A percentile compares a stretch with the other conserved stretches of the same genome.
Conservation (phyloP, 2,113 vertebrate species). For the Aleadryas rufinucha region DNA sequence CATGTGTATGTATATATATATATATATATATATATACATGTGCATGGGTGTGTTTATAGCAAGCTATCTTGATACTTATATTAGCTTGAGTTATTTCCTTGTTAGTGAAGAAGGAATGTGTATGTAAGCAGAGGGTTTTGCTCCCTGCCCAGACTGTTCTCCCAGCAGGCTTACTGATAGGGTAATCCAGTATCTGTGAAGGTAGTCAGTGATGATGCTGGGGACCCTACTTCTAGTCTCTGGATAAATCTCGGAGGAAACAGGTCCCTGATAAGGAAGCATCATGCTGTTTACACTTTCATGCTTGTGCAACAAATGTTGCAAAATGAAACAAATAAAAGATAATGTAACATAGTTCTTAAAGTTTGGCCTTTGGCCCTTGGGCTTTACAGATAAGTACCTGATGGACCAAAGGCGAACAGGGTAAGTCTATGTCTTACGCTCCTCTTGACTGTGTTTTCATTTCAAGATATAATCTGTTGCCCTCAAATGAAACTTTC, state of each 20-base stretch:
- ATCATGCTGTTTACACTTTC: neutral
- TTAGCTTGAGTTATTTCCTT: neutral
- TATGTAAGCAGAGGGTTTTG: neutral
- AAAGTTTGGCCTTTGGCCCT: neutral
- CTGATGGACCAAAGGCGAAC: neutral
- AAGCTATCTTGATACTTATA: neutral
- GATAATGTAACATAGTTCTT: neutral
- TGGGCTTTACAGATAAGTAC: neutral
- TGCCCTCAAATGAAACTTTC: neutral
- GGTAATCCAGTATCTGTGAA: neutral
- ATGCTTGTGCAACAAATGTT: neutral
- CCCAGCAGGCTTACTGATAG: neutral
- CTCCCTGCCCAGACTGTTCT: neutral
- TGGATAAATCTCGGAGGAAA: neutral
- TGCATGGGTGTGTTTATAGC: neutral
- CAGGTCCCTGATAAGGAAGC: neutral
- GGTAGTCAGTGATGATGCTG: neutral
- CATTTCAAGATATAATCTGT: neutral
- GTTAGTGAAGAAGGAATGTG: neutral
- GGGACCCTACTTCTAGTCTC: neutral
- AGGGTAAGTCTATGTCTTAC: neutral
- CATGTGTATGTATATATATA: fast-evolving
- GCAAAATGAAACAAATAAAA: constrained; percentile 18
- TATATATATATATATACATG: no score
- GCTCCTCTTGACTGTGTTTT: neutral